phyloP scores from a whole-genome alignment of 2,797 vertebrate genomes.

The Staurois parvus region DNA sequence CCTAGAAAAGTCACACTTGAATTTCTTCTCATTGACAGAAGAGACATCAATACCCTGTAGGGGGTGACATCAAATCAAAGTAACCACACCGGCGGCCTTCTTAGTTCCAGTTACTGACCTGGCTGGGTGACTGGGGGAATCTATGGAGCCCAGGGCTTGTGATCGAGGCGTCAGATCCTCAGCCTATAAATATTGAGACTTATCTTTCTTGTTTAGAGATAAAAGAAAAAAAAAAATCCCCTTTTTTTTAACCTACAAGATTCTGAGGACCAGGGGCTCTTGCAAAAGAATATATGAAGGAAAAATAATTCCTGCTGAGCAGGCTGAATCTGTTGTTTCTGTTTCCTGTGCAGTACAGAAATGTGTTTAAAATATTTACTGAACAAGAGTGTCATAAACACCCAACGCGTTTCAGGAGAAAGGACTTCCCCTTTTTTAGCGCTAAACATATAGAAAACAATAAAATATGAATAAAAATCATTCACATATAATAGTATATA shows the following conservation, averaged over 20 bases:
- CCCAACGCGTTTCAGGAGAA: no score
- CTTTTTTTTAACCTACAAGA: not conserved
- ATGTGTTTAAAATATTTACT: no score
- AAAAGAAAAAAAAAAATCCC: no score
- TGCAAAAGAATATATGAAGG: not conserved
- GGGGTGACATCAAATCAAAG: conserved; percentile 2
- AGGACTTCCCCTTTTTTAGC: no score
- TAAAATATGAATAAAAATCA: no score
- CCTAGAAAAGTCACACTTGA: not conserved
- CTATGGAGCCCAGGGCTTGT: not conserved
- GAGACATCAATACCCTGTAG: not conserved
- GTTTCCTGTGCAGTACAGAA: no score
- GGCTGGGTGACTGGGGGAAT: not conserved
- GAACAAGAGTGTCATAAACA: no score
- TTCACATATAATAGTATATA: no score
- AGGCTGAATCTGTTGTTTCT: no score
- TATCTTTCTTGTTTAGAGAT: not conserved
- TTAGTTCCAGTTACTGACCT: not conserved
- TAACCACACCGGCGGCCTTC: not conserved
- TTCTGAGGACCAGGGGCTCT: not conserved
- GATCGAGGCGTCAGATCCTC: not conserved
- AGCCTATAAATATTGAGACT: not conserved
- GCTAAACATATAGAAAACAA: no score
- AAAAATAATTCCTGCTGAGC: not conserved
- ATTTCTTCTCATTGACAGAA: not conserved